Conservation (phyloP, 2,888 invertebrate species). For the Clitarchus hookeri region DNA sequence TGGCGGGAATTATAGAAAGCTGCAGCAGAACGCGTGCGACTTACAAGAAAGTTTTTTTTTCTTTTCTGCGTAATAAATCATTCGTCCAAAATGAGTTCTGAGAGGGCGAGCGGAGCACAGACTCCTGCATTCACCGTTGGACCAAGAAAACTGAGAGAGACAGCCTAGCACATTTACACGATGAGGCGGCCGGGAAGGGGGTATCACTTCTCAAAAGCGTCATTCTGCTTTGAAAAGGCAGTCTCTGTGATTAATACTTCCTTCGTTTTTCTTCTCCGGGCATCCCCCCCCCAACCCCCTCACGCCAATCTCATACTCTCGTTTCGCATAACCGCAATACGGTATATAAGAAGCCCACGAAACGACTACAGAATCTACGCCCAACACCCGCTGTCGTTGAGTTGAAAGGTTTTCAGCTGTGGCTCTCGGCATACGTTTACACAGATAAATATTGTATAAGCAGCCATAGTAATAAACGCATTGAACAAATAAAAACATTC, state of each 20-base stretch:
- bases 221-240: background rate
- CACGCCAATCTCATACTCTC: too few relatives aligned
- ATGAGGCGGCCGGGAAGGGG: background rate
- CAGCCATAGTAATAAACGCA: too few relatives aligned
- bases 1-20: background rate
- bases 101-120: background rate
- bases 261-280: background rate
- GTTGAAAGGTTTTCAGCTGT: too few relatives aligned
- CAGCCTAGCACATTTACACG: background rate
- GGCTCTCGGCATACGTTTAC: too few relatives aligned
- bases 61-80: conserved; percentile 1
- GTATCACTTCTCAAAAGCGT: background rate
- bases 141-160: background rate
- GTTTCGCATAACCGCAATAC: too few relatives aligned
- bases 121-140: background rate
- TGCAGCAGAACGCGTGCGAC: background rate
- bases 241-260: background rate
- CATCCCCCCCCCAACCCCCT: background rate
- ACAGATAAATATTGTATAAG: too few relatives aligned
- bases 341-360: too few relatives aligned
- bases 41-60: conserved; percentile 7
- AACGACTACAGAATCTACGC: too few relatives aligned
- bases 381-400: too few relatives aligned
- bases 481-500: too few relatives aligned
- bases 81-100: background rate